Evolutionary conservation across 2,797 vertebrate species (phyloP).

Genomic region (Ptychadena robeensis): DNA sequence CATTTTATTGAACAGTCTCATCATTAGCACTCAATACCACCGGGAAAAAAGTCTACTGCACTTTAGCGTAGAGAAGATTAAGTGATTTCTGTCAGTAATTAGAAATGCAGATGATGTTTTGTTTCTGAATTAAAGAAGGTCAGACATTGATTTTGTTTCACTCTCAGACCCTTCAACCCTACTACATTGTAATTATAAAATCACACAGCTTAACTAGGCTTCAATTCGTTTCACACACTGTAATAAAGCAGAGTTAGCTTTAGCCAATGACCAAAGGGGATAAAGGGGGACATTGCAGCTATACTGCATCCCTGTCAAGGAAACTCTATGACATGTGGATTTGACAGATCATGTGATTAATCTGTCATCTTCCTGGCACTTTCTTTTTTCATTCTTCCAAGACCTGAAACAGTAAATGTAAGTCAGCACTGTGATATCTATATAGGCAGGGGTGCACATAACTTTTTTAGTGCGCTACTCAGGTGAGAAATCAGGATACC

Average conservation of each 20-base stretch:
- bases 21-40: conserved; percentile 23
- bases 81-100: conserved; percentile 49
- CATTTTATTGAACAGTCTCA: conserved; percentile 19
- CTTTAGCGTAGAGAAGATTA: conserved; percentile 18
- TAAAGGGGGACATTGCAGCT: not conserved
- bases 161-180: not conserved
- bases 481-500: too few species aligned
- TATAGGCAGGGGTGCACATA: too few species aligned
- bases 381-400: too few species aligned
- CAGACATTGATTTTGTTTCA: conserved; percentile 14
- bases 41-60: not conserved
- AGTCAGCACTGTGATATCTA: too few species aligned
- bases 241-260: not conserved
- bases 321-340: too few species aligned
- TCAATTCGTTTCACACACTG: not conserved
- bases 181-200: conserved; percentile 24
- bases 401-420: too few species aligned
- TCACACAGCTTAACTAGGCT: not conserved
- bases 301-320: too few species aligned
- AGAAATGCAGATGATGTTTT: conserved; percentile 30
- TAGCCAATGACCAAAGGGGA: not conserved
- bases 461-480: too few species aligned
- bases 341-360: too few species aligned
- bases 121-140: conserved; percentile 14
- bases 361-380: too few species aligned